Conservation (phyloP, 2,113 vertebrate species). For the Bos javanicus region DNA sequence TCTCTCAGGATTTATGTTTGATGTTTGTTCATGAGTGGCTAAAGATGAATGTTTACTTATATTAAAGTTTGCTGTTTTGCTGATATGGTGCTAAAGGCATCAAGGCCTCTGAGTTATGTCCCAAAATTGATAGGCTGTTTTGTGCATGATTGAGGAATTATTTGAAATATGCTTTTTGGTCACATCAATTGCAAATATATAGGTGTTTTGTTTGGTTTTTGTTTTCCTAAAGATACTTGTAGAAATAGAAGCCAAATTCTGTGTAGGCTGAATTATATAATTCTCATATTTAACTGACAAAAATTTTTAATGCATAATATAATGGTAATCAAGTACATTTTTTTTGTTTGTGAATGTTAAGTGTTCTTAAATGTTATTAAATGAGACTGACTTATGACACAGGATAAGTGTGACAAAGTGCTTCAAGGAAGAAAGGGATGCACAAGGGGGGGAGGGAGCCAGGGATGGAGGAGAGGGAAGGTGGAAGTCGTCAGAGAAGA, state of each 20-base stretch:
- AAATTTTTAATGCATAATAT: neutral
- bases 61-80: neutral
- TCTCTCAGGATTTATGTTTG: neutral
- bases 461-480: neutral
- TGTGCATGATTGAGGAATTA: fast-evolving
- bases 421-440: neutral
- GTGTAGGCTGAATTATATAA: neutral
- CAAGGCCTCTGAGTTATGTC: neutral
- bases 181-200: neutral
- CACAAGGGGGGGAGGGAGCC: fast-evolving
- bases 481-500: neutral
- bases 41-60: neutral
- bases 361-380: neutral
- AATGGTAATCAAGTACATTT: neutral
- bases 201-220: neutral
- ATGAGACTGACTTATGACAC: neutral
- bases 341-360: neutral
- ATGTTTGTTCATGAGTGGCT: neutral
- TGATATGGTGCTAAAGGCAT: neutral
- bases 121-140: neutral
- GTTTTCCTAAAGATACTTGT: neutral
- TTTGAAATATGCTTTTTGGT: neutral
- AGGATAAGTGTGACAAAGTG: neutral
- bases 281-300: neutral
- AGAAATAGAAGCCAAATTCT: neutral